Evolutionary conservation across 2,888 invertebrate species (phyloP).

Genomic region (Globia sparganii): DNA sequence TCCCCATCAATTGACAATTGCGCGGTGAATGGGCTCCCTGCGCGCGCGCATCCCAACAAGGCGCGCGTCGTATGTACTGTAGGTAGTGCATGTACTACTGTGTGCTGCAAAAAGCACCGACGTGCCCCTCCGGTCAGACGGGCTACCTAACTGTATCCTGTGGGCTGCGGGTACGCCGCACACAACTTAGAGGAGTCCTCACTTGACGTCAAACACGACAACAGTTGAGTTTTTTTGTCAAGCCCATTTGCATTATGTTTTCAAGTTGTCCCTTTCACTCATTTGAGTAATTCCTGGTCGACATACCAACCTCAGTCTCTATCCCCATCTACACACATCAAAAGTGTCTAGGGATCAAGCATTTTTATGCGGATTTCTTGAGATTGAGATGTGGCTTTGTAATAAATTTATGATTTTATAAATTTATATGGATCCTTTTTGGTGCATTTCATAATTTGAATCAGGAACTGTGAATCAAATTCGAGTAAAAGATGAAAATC

Average conservation of each 20-base stretch:
- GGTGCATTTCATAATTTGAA: too few relatives aligned
- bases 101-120: conserved; percentile 71
- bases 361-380: too few relatives aligned
- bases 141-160: conserved; percentile 60
- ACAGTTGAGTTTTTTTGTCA: conserved; percentile 12
- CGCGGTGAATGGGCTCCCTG: conserved; percentile 84
- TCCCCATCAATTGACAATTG: conserved; percentile 83
- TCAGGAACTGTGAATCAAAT: too few relatives aligned
- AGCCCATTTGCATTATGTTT: neutral
- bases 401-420: too few relatives aligned
- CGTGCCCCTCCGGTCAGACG: conserved; percentile 26
- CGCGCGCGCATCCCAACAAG: conserved; percentile 74
- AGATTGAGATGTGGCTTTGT: too few relatives aligned
- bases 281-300: conserved; percentile 14
- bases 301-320: conserved; percentile 17
- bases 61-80: conserved; percentile 68
- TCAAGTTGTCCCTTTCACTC: neutral
- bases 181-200: conserved; percentile 21
- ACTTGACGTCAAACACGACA: conserved; percentile 21
- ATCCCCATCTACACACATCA: too few relatives aligned
- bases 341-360: too few relatives aligned
- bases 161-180: conserved; percentile 22
- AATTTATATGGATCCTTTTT: too few relatives aligned
- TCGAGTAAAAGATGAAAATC: too few relatives aligned
- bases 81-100: conserved; percentile 53